Evolutionary conservation across 1,140 invertebrate genomes (phyloP).

Genomic region (Eulimnadia texana): DNA sequence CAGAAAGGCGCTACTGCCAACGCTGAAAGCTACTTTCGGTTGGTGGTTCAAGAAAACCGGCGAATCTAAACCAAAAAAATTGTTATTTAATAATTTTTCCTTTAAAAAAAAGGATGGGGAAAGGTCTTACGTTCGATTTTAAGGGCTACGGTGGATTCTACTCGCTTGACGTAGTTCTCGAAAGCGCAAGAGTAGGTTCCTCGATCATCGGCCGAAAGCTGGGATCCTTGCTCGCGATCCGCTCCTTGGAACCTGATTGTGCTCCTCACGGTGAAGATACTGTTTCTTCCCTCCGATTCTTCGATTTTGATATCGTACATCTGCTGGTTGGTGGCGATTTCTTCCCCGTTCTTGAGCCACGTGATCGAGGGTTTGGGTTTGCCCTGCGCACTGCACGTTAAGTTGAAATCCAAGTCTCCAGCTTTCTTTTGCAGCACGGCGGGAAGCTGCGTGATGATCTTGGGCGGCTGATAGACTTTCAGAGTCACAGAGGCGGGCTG

Average conservation of each 20-base stretch:
- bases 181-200: slow-evolving; percentile 77
- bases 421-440: slow-evolving; percentile 61
- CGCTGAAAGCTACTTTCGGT: slow-evolving; percentile 74
- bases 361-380: slow-evolving; percentile 67
- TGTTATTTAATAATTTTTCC: background rate
- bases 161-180: slow-evolving; percentile 72
- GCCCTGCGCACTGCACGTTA: slow-evolving; percentile 67
- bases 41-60: slow-evolving; percentile 70
- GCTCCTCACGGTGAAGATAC: slow-evolving; percentile 67
- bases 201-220: slow-evolving; percentile 63
- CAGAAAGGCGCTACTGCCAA: slow-evolving; percentile 66
- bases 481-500: slow-evolving; percentile 63
- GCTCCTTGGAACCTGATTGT: slow-evolving; percentile 47
- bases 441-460: slow-evolving; percentile 64
- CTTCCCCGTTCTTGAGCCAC: slow-evolving; percentile 73
- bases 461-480: slow-evolving; percentile 71
- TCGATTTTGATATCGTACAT: slow-evolving; percentile 60
- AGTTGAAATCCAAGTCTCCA: slow-evolving; percentile 59
- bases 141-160: slow-evolving; percentile 72
- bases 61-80: slow-evolving; percentile 43
- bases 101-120: background rate
- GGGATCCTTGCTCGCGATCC: slow-evolving; percentile 33
- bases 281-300: slow-evolving; percentile 47
- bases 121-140: slow-evolving; percentile 50
- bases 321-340: slow-evolving; percentile 30